A percentile compares a stretch with the other conserved stretches of the same genome.
These are phyloP conservation scores for Pantherophis guttatus DNA, from an alignment of 2,113 vertebrate genomes.

Conservation along the genomic window DNA sequence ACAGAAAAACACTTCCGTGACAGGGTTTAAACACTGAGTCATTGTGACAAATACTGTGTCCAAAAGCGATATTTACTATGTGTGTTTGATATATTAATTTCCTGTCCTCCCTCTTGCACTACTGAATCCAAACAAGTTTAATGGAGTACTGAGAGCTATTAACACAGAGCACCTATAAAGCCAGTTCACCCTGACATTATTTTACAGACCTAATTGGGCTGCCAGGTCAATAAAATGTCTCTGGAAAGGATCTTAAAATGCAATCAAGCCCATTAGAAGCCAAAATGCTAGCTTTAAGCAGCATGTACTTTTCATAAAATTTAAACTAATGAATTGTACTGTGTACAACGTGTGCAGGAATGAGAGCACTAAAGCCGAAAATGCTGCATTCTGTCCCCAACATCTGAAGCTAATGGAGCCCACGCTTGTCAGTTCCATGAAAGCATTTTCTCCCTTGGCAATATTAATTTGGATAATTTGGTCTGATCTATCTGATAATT, in stretches of 20 bases:
- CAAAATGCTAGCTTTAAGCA: constrained; percentile 40
- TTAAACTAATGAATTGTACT: constrained; percentile 36
- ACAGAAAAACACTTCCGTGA: constrained; percentile 33
- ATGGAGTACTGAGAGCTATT: constrained; percentile 22
- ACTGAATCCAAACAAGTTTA: constrained; percentile 28
- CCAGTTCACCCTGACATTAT: constrained; percentile 35
- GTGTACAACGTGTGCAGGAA: not conserved
- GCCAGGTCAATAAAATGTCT: constrained; percentile 48
- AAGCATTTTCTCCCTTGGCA: not conserved
- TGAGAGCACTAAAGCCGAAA: constrained; percentile 18
- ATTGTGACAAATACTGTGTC: constrained; percentile 23
- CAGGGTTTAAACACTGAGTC: constrained; percentile 30
- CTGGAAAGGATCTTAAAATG: constrained; percentile 49
- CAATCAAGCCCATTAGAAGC: constrained; percentile 37
- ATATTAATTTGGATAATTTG: not conserved
- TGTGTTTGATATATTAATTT: constrained; percentile 13
- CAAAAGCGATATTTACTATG: constrained; percentile 35
- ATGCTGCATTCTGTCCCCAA: constrained; percentile 7
- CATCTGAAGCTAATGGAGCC: constrained; percentile 24
- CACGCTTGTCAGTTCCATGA: not conserved
- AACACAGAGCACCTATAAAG: constrained; percentile 43
- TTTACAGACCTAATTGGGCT: constrained; percentile 48
- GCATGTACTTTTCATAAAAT: constrained; percentile 43
- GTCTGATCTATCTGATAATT: not conserved
- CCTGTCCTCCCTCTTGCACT: not conserved